Base-by-base conservation (phyloP, 2,797 vertebrate genomes). In the Trachurus trachurus region DNA sequence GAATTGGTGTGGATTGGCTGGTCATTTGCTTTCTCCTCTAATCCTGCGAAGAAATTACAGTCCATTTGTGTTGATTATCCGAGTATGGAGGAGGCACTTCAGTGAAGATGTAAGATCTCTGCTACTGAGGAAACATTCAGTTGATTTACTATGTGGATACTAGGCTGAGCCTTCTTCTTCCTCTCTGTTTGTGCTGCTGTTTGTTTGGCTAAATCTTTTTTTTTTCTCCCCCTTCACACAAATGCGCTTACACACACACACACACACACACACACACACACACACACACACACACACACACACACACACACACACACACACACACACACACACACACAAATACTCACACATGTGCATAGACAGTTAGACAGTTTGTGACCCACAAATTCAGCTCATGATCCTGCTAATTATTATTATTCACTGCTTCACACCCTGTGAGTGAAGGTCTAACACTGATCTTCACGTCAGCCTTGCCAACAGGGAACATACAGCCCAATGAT, bases 331-430 rank as follows among this genome's bases (percentile, higher is more conserved):
- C 49, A 45, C 60, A 37, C 73, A 54, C 62, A 5, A 44, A 60
- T 31, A 47, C 66, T 42, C 67, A 11, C 76, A 66, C 74, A 54
- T 37, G 9, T 29, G 21, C 73, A 75, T 1, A 88, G 21, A 74
- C 79, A 86, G 78, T 80, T 74, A 85, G 82, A 79, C 84, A 80
- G 82, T 88, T 87, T 93, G 87, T 92, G 93, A 95, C 93, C 95
- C 91, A 93, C 92, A 94, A 94, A 95, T 95, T 94, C 91, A 89
- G 85, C 90, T 92, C 88, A 89, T 93, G 93, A 95, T 94, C 94
- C 92, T 88, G 93, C 93, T 95, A 95, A 96, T 96, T 96, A 95
- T 95, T 94, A 92, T 90, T 92, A 93, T 94, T 94, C 94, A 91
- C 94, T 93, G 90, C 91, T 94, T 94, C 92, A 90, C 91, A 93